Conservation (phyloP, 2,113 vertebrate species). For the Amazona guildingii region DNA sequence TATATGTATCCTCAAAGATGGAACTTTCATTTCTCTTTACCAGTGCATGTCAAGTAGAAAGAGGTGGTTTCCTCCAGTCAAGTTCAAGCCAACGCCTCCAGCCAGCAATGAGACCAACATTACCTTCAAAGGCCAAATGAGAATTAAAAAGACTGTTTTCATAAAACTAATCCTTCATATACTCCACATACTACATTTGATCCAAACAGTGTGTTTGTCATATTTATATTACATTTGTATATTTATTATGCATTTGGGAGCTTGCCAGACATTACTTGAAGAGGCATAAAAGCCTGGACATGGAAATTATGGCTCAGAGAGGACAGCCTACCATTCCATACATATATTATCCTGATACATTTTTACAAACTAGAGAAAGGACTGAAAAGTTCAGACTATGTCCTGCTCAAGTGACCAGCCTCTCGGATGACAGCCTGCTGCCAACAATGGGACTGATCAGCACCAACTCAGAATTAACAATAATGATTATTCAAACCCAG, state of each 20-base stretch:
- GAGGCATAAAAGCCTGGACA: not conserved
- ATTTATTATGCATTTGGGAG: not conserved
- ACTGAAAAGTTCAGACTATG: not conserved
- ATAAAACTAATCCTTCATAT: not conserved
- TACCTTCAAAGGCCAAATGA: slow-evolving; percentile 77
- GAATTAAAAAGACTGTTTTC: not conserved
- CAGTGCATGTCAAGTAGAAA: slow-evolving; percentile 99
- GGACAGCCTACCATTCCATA: not conserved
- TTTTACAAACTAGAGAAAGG: not conserved
- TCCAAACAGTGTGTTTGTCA: not conserved
- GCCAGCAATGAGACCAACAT: slow-evolving; percentile 93
- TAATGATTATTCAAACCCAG: not conserved
- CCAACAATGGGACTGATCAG: not conserved
- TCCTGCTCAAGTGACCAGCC: not conserved
- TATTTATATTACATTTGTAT: not conserved
- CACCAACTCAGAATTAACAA: not conserved
- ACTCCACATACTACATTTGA: not conserved
- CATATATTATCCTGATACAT: not conserved
- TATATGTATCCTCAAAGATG: not conserved
- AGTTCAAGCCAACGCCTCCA: slow-evolving; percentile 92
- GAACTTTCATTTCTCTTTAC: slow-evolving; percentile 72
- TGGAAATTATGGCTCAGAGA: not conserved
- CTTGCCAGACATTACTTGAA: not conserved
- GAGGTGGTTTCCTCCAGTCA: slow-evolving; percentile 94
- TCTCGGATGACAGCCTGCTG: not conserved